These are phyloP conservation scores for Scleropages formosus DNA, from an alignment of 2,797 vertebrate species.

Conservation along the genomic window DNA sequence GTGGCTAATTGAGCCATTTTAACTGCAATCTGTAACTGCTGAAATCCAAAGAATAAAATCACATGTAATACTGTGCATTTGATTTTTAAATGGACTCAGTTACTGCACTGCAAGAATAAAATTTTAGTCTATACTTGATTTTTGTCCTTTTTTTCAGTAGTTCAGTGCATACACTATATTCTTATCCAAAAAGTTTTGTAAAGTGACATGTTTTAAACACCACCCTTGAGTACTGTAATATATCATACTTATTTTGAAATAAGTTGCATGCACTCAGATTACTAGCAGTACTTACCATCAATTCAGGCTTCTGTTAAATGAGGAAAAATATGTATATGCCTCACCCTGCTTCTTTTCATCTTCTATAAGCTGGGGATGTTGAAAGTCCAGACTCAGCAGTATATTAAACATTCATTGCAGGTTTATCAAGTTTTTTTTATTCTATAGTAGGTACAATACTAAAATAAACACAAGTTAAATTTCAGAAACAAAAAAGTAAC, in stretches of 20 bases:
- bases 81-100: constrained; percentile 51
- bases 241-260: too few species aligned
- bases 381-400: constrained; percentile 4
- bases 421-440: constrained; percentile 79
- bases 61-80: constrained; percentile 81
- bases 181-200: too few species aligned
- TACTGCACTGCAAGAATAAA: constrained; percentile 6
- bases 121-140: too few species aligned
- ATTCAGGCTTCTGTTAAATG: too few species aligned
- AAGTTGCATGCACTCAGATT: too few species aligned
- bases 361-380: not conserved
- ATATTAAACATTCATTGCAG: constrained; percentile 42
- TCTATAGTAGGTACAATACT: constrained; percentile 97
- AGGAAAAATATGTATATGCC: too few species aligned
- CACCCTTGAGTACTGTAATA: too few species aligned
- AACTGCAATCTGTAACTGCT: constrained; percentile 78
- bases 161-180: too few species aligned
- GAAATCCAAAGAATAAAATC: constrained; percentile 87
- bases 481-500: constrained; percentile 96
- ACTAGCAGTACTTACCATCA: too few species aligned
- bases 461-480: constrained; percentile 97
- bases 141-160: too few species aligned
- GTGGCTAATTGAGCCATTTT: constrained; percentile 57
- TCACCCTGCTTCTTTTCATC: not conserved
- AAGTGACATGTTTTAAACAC: too few species aligned